phyloP scores from a whole-genome alignment of 2,113 vertebrate species.

The Panurus biarmicus region DNA sequence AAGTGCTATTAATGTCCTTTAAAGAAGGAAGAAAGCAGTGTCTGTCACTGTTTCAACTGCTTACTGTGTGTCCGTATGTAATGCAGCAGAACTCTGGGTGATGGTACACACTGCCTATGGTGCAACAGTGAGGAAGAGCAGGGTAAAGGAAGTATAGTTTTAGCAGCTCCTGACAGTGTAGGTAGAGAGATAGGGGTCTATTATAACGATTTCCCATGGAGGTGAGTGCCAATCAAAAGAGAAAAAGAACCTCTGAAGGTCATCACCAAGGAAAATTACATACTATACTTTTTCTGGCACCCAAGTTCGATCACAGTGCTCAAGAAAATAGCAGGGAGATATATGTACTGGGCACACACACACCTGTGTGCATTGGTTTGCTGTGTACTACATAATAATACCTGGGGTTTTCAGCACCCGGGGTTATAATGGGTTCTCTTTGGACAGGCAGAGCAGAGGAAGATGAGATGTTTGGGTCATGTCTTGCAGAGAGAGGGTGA shows the following conservation, averaged over 20 bases:
- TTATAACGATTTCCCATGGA: slow-evolving; percentile 34
- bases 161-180: slow-evolving; percentile 3
- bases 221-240: not conserved
- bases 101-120: not conserved
- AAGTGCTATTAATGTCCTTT: not conserved
- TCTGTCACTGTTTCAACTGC: not conserved
- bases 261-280: not conserved
- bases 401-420: slow-evolving; percentile 23
- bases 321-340: not conserved
- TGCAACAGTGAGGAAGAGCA: not conserved
- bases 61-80: not conserved
- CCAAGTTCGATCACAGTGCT: not conserved
- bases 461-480: slow-evolving; percentile 56
- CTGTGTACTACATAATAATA: not conserved
- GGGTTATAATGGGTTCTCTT: slow-evolving; percentile 59
- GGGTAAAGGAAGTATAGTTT: not conserved
- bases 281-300: not conserved
- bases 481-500: slow-evolving; percentile 8
- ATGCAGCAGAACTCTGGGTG: not conserved
- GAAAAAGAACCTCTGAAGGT: not conserved
- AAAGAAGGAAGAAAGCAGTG: not conserved
- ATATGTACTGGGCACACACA: not conserved
- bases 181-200: slow-evolving; percentile 3
- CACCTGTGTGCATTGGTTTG: not conserved
- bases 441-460: slow-evolving; percentile 46